These are phyloP conservation scores for Drosophila punjabiensis DNA, from an alignment of 1,140 invertebrate species.

Conservation along the genomic window DNA sequence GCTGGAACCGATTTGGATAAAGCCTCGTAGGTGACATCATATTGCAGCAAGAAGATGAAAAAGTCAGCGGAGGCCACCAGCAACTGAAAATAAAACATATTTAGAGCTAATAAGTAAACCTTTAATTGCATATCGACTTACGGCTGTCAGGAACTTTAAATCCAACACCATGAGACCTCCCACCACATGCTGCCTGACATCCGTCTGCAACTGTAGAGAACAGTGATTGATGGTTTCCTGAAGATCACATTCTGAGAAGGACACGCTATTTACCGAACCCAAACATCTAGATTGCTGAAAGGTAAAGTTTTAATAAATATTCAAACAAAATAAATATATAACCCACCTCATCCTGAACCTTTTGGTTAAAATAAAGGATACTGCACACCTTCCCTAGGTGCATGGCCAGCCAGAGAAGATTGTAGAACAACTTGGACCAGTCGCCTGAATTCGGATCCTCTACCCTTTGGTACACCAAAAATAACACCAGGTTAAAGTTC, in stretches of 20 bases:
- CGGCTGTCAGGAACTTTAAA: slow-evolving; percentile 60
- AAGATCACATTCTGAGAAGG: slow-evolving; percentile 7
- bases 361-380: slow-evolving; percentile 65
- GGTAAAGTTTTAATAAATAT: background rate
- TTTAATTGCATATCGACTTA: background rate
- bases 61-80: slow-evolving; percentile 61
- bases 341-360: slow-evolving; percentile 41
- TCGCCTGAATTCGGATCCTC: slow-evolving; percentile 14
- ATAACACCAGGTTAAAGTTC: slow-evolving; percentile 68
- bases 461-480: slow-evolving; percentile 65
- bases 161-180: slow-evolving; percentile 53
- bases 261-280: slow-evolving; percentile 15
- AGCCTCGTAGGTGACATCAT: slow-evolving; percentile 76
- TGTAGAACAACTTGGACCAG: slow-evolving; percentile 46
- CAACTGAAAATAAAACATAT: slow-evolving; percentile 41
- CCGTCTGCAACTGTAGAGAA: slow-evolving; percentile 39
- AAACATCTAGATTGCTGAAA: slow-evolving; percentile 58
- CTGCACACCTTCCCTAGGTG: slow-evolving; percentile 66
- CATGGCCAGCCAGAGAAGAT: slow-evolving; percentile 60
- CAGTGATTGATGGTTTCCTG: slow-evolving; percentile 61
- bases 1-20: slow-evolving; percentile 29
- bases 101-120: background rate
- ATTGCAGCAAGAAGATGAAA: slow-evolving; percentile 79
- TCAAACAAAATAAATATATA: background rate
- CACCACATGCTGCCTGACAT: slow-evolving; percentile 54